Evolutionary conservation across 2,888 invertebrate genomes (phyloP).

Genomic region (Drosophila quasianomalipes): DNA sequence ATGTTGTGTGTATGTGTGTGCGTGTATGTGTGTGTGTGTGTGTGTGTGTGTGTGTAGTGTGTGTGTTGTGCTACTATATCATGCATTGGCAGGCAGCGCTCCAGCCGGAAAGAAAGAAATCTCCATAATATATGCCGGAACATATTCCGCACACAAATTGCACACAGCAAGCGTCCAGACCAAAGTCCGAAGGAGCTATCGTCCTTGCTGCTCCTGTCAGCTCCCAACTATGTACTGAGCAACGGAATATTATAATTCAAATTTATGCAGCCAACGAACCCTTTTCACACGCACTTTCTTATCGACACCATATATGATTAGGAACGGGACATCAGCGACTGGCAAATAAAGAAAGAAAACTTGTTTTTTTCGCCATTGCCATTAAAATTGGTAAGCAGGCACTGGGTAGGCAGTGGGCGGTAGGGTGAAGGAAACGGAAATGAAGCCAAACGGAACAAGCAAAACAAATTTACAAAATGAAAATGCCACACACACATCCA

Average conservation of each 20-base stretch:
- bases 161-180: constrained; percentile 72
- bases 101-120: constrained; percentile 71
- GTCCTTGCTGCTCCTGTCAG: constrained; percentile 32
- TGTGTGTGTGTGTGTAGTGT: not conserved
- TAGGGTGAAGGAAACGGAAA: constrained; percentile 71
- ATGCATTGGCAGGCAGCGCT: constrained; percentile 72
- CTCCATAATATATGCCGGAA: constrained; percentile 85
- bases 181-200: constrained; percentile 34
- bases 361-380: constrained; percentile 35
- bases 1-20: constrained; percentile 11
- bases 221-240: constrained; percentile 38
- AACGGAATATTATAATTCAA: constrained; percentile 79
- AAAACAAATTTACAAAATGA: constrained; percentile 82
- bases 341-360: constrained; percentile 46
- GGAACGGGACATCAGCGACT: constrained; percentile 36
- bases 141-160: constrained; percentile 86
- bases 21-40: not conserved
- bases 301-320: constrained; percentile 77
- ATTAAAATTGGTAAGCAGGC: constrained; percentile 44
- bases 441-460: constrained; percentile 79
- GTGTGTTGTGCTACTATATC: constrained; percentile 60
- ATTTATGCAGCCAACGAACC: constrained; percentile 78
- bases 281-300: constrained; percentile 78
- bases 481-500: constrained; percentile 62
- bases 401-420: constrained; percentile 4